Percentiles rank a stretch among this genome's conserved stretches.
Conservation (phyloP, 2,113 vertebrate genomes). For the Silurus glanis region DNA sequence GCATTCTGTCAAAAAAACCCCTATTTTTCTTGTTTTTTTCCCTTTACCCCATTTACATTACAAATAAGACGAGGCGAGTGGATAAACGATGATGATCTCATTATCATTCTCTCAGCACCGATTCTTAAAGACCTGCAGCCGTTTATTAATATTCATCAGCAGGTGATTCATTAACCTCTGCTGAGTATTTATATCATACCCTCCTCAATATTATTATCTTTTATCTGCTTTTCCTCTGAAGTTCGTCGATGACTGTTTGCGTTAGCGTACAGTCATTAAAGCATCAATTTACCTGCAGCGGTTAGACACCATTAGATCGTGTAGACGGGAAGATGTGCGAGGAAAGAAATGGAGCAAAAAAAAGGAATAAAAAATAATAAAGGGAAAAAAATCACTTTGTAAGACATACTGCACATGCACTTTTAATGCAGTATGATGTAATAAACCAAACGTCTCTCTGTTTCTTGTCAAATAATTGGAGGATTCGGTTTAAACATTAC, state of each 20-base stretch:
- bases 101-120: neutral
- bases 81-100: neutral
- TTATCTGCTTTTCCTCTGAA: neutral
- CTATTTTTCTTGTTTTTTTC: neutral
- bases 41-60: neutral
- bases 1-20: neutral
- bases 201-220: neutral
- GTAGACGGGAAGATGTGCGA: neutral
- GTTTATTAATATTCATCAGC: conserved; percentile 8
- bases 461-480: neutral
- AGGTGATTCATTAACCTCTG: neutral
- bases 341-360: neutral
- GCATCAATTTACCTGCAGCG: neutral
- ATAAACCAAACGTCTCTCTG: neutral
- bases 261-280: neutral
- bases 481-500: neutral
- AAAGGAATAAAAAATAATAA: neutral
- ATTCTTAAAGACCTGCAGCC: neutral
- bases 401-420: neutral
- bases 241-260: neutral
- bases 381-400: neutral
- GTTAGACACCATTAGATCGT: neutral
- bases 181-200: neutral
- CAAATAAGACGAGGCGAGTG: neutral
- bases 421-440: neutral